Base-by-base conservation (phyloP, 2,113 vertebrate species). In the Channa argus region DNA sequence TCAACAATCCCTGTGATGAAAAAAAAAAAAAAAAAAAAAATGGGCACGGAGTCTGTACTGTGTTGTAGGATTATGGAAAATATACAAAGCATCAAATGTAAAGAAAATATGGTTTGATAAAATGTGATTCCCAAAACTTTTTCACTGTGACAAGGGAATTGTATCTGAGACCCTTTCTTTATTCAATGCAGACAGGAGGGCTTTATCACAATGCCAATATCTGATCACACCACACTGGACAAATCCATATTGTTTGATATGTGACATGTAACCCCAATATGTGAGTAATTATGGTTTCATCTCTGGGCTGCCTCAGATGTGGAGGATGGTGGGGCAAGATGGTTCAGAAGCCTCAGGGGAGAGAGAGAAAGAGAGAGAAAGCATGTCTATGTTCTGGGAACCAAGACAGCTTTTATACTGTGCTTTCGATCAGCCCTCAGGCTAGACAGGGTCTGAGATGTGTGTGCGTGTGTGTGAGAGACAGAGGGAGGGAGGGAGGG, bases 191-290 rank as follows among this genome's bases (percentile, higher is more conserved):
- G 56, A 47, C 58, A 67, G 60, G 43, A 61, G 39, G 4, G 36
- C 58, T 90, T 85, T 71, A 76, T 60, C 41, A 52, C 5, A 0
- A 54, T 71, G 88, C 86, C 87, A 88, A 88, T 83, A 63, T 82
- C 74, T 83, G 84, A 86, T 91, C 55, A 41, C 34, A 54, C 49
- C 53, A 74, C 56, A 41, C 47, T 10, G 55, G 82, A 78, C 63
- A 80, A 74, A 87, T 86, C 88, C 72, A 78, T 84, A 88, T 69
- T 74, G 77, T 91, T 81, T 89, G 85, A 92, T 89, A 74, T 77
- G 80, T 87, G 85, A 87, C 86, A 83, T 76, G 71, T 82, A 82
- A 88, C 86, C 75, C 64, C 88, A 80, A 80, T 84, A 79, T 82
- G 78, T 47, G 58, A 77, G 67, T 85, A 74, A 90, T 88, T 84